phyloP scores from a whole-genome alignment of 2,113 vertebrate species.

The Rutilus rutilus region DNA sequence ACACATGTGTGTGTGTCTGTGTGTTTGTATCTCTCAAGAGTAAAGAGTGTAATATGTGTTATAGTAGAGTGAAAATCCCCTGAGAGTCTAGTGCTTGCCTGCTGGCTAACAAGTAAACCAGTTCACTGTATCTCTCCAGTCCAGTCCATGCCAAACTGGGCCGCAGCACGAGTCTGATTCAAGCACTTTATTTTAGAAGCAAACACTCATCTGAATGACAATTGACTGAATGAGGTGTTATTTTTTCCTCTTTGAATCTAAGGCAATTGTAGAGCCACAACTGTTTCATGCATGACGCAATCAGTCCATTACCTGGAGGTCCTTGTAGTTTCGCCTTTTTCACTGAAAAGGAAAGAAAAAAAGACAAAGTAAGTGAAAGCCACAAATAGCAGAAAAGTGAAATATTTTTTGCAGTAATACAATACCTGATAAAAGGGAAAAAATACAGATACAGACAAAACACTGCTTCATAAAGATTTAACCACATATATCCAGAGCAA shows the following conservation, averaged over 20 bases:
- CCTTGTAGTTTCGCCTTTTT: slow-evolving; percentile 80
- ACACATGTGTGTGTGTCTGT: not conserved
- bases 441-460: not conserved
- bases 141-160: slow-evolving; percentile 64
- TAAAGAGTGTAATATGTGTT: not conserved
- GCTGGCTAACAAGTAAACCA: slow-evolving; percentile 69
- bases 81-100: slow-evolving; percentile 44
- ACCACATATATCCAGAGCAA: not conserved
- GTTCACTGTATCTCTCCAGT: slow-evolving; percentile 56
- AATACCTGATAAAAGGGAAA: not conserved
- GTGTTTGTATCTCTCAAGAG: not conserved
- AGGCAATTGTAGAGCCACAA: slow-evolving; percentile 2
- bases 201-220: slow-evolving; percentile 25
- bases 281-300: not conserved
- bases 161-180: slow-evolving; percentile 50
- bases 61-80: slow-evolving; percentile 28
- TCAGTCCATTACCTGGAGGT: slow-evolving; percentile 74
- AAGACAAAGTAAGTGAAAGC: slow-evolving; percentile 19
- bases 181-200: slow-evolving; percentile 14
- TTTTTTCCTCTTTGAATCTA: not conserved
- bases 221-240: not conserved
- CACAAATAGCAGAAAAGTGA: slow-evolving; percentile 32
- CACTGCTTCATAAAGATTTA: not conserved
- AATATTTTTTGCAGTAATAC: not conserved
- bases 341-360: slow-evolving; percentile 70